Evolutionary conservation across 2,113 vertebrate species (phyloP).

Genomic region (Albula goreensis): DNA sequence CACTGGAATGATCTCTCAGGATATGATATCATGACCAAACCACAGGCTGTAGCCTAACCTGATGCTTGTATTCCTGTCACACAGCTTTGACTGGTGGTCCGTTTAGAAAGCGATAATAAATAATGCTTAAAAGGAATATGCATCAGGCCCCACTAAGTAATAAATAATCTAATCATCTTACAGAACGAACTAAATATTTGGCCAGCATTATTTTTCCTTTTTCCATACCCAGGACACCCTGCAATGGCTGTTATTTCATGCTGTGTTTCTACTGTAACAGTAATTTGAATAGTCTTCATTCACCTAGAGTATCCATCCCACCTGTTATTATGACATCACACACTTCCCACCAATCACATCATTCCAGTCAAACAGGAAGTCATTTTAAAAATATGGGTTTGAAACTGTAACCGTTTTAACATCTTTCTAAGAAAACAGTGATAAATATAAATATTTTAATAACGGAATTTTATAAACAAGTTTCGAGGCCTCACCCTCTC

Average conservation of each 20-base stretch:
- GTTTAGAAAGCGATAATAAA: neutral
- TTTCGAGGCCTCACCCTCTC: slow-evolving; percentile 58
- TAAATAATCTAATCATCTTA: neutral
- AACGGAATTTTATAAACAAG: neutral
- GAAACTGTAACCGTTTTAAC: too few relatives aligned
- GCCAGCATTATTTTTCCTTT: neutral
- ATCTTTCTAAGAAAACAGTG: neutral
- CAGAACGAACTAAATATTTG: neutral
- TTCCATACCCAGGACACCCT: neutral
- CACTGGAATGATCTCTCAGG: neutral
- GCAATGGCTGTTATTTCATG: neutral
- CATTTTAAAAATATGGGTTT: too few relatives aligned
- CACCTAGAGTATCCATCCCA: neutral
- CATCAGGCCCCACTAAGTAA: neutral
- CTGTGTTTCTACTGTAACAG: neutral
- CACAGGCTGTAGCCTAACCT: neutral
- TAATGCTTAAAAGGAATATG: neutral
- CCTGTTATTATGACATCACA: neutral
- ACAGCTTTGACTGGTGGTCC: neutral
- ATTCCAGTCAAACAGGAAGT: too few relatives aligned
- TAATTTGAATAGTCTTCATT: neutral
- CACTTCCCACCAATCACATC: neutral
- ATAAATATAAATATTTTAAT: neutral
- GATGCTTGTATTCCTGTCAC: neutral
- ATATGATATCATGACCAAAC: neutral